A percentile compares a stretch with the other conserved stretches of the same genome.
These are phyloP conservation scores for Ophion costatus DNA, from an alignment of 2,888 invertebrate species.

Conservation along the genomic window DNA sequence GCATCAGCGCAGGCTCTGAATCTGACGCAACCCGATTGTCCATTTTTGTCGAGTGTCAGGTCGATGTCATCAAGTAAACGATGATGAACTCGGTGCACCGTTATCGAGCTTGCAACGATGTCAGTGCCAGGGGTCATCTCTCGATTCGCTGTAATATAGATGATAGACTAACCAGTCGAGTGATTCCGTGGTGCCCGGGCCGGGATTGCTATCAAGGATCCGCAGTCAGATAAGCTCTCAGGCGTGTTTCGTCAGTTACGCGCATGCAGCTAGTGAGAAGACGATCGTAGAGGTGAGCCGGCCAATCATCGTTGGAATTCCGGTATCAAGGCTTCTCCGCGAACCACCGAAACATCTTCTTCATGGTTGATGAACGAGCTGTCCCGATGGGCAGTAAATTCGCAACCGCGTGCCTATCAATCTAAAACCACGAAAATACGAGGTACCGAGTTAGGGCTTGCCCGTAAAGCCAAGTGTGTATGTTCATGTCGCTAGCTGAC, in stretches of 20 bases:
- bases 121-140: constrained; percentile 14
- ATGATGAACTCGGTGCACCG: constrained; percentile 12
- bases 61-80: not conserved
- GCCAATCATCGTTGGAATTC: constrained; percentile 36
- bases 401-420: constrained; percentile 71
- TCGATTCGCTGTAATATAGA: constrained; percentile 7
- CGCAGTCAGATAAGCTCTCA: constrained; percentile 4
- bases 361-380: constrained; percentile 72
- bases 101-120: constrained; percentile 24
- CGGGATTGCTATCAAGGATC: constrained; percentile 12
- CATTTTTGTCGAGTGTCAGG: not conserved
- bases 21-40: not conserved
- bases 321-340: constrained; percentile 31
- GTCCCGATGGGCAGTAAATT: constrained; percentile 69
- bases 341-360: constrained; percentile 75
- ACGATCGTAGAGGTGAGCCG: constrained; percentile 18
- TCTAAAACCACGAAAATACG: constrained; percentile 61
- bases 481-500: constrained; percentile 34
- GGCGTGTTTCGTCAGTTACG: constrained; percentile 7
- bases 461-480: constrained; percentile 33
- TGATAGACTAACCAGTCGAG: constrained; percentile 24
- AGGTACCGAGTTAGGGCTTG: constrained; percentile 51
- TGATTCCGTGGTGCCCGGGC: constrained; percentile 17
- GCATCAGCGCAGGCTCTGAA: not conserved
- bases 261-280: constrained; percentile 21